Evolutionary conservation across 1,140 invertebrate genomes (phyloP).

Genomic region (Orius insidiosus): DNA sequence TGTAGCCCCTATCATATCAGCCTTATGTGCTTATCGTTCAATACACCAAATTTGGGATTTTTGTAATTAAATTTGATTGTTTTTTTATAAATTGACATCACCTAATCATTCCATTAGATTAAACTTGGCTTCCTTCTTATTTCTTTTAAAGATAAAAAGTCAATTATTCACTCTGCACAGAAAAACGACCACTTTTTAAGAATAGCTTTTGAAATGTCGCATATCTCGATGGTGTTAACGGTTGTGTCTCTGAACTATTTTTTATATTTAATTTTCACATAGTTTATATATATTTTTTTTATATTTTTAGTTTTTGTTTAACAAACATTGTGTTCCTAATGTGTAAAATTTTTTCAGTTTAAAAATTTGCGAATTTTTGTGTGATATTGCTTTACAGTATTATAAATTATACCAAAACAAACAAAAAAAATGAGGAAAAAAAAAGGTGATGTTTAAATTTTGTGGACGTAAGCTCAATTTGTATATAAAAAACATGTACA

Average conservation of each 20-base stretch:
- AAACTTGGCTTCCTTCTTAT: background rate
- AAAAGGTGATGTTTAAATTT: slow-evolving; percentile 12
- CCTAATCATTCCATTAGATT: background rate
- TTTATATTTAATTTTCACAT: slow-evolving; percentile 6
- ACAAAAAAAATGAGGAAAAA: slow-evolving; percentile 1
- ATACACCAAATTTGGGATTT: slow-evolving; percentile 4
- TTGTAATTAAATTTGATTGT: background rate
- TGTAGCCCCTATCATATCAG: slow-evolving; percentile 13
- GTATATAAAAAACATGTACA: slow-evolving; percentile 10
- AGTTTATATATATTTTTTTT: slow-evolving; percentile 6
- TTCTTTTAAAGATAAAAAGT: slow-evolving; percentile 8
- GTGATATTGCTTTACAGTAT: slow-evolving; percentile 17
- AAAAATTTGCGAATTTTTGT: slow-evolving; percentile 7
- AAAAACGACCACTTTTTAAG: background rate
- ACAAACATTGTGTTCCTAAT: slow-evolving; percentile 2
- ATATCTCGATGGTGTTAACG: slow-evolving; percentile 4
- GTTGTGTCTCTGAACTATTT: background rate
- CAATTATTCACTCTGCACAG: background rate
- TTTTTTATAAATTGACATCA: background rate
- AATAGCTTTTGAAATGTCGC: slow-evolving; percentile 4
- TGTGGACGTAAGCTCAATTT: slow-evolving; percentile 16
- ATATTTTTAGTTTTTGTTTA: slow-evolving; percentile 6
- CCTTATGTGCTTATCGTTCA: slow-evolving; percentile 5
- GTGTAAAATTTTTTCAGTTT: slow-evolving; percentile 9
- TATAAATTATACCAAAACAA: slow-evolving; percentile 14